A percentile compares a stretch with the other conserved stretches of the same genome.
These are phyloP conservation scores for Burhinus bistriatus DNA, from an alignment of 2,113 vertebrate genomes.

Conservation along the genomic window DNA sequence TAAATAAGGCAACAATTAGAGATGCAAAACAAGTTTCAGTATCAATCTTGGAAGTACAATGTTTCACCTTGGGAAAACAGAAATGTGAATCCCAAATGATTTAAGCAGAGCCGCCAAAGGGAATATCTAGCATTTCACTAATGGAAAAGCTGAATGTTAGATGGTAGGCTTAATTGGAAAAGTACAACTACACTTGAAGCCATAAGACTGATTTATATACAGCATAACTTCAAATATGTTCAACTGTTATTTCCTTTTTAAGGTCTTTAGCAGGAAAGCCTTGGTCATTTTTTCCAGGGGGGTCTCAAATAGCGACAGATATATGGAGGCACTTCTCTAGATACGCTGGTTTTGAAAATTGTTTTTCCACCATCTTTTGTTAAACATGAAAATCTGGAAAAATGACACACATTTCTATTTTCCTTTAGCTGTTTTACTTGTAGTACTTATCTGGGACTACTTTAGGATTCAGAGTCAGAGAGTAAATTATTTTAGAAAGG, in stretches of 20 bases:
- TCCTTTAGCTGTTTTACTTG: not conserved
- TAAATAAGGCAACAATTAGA: slow-evolving; percentile 44
- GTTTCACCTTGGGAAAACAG: slow-evolving; percentile 18
- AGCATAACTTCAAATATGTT: not conserved
- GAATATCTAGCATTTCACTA: not conserved
- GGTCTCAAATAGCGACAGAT: not conserved
- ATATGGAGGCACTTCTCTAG: not conserved
- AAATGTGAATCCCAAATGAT: slow-evolving; percentile 30
- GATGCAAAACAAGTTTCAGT: slow-evolving; percentile 29
- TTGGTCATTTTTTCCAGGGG: not conserved
- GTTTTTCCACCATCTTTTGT: not conserved
- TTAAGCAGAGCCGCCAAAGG: slow-evolving; percentile 18
- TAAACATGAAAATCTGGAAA: not conserved
- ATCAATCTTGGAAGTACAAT: not conserved
- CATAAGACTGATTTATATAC: not conserved
- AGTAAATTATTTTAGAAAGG: not conserved
- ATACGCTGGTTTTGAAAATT: not conserved
- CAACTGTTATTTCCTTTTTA: not conserved
- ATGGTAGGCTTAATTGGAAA: slow-evolving; percentile 17
- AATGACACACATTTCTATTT: not conserved
- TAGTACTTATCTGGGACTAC: not conserved
- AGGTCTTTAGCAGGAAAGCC: not conserved
- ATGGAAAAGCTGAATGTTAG: not conserved
- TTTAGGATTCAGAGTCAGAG: not conserved
- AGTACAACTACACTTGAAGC: not conserved